Evolutionary conservation across 2,888 invertebrate genomes (phyloP).

Genomic region (Pterostichus madidus): DNA sequence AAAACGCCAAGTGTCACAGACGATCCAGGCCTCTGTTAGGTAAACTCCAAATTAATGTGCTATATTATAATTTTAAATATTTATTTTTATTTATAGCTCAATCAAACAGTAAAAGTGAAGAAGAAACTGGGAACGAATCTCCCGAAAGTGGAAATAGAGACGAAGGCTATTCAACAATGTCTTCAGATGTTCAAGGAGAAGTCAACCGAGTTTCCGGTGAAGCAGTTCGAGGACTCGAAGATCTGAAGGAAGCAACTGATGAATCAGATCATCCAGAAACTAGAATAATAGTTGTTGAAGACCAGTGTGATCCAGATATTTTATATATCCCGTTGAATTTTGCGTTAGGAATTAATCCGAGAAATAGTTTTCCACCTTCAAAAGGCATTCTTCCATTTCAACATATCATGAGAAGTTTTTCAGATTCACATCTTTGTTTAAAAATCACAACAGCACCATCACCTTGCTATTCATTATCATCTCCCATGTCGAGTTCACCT

Average conservation of each 20-base stretch:
- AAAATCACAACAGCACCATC: conserved; percentile 83
- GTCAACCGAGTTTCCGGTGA: conserved; percentile 80
- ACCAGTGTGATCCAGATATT: conserved; percentile 82
- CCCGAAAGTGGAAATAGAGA: conserved; percentile 88
- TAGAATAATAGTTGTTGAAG: conserved; percentile 80
- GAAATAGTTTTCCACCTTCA: conserved; percentile 87
- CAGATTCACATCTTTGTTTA: conserved; percentile 86
- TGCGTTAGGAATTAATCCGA: conserved; percentile 81
- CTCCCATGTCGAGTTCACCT: conserved; percentile 81
- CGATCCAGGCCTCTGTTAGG: conserved; percentile 77
- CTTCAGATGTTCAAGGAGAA: conserved; percentile 88
- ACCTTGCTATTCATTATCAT: conserved; percentile 79
- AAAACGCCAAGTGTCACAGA: conserved; percentile 76
- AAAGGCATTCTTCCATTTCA: conserved; percentile 85
- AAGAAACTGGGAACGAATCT: conserved; percentile 86
- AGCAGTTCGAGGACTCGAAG: conserved; percentile 82
- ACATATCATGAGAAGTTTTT: conserved; percentile 87
- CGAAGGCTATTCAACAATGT: conserved; percentile 92
- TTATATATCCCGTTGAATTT: conserved; percentile 83
- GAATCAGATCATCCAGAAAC: conserved; percentile 82
- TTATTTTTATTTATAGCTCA: conserved; percentile 74
- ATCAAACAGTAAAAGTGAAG: conserved; percentile 78
- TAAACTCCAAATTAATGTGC: conserved; percentile 69
- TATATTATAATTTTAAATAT: no score
- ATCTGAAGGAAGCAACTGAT: conserved; percentile 86